Evolutionary conservation across 2,888 invertebrate genomes (phyloP).

Genomic region (Apotomis betuletana): DNA sequence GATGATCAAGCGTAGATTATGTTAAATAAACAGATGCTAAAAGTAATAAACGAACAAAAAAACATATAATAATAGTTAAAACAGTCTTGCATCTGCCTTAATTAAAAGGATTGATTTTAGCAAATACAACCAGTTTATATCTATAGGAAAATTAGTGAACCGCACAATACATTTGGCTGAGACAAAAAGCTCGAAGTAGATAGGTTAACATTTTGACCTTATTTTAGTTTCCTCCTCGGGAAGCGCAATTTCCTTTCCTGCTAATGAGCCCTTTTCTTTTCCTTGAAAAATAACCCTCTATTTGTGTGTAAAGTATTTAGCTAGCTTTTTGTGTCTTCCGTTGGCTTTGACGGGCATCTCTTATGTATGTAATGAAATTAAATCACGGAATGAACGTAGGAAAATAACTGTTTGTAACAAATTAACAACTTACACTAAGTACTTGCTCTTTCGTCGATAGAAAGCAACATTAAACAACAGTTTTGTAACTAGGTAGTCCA

Average conservation of each 20-base stretch:
- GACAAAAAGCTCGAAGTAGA: slow-evolving; percentile 61
- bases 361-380: slow-evolving; percentile 31
- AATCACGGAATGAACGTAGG: slow-evolving; percentile 8
- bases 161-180: slow-evolving; percentile 55
- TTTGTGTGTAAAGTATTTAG: slow-evolving; percentile 55
- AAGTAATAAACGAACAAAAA: too few species aligned
- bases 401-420: neutral
- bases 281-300: slow-evolving; percentile 54
- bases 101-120: neutral
- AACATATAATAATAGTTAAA: neutral
- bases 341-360: slow-evolving; percentile 35
- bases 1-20: too few species aligned
- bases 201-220: slow-evolving; percentile 77
- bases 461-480: slow-evolving; percentile 16
- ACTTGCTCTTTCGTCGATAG: neutral
- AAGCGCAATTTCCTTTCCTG: slow-evolving; percentile 80
- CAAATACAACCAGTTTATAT: slow-evolving; percentile 4
- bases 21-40: too few species aligned
- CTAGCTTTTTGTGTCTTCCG: slow-evolving; percentile 45
- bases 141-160: slow-evolving; percentile 37
- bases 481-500: slow-evolving; percentile 9
- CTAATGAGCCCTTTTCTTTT: slow-evolving; percentile 80
- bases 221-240: slow-evolving; percentile 74
- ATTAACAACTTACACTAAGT: neutral
- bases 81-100: neutral